These are phyloP conservation scores for Coregonus ussuriensis DNA, from an alignment of 2,797 vertebrate genomes.

Conservation along the genomic window DNA sequence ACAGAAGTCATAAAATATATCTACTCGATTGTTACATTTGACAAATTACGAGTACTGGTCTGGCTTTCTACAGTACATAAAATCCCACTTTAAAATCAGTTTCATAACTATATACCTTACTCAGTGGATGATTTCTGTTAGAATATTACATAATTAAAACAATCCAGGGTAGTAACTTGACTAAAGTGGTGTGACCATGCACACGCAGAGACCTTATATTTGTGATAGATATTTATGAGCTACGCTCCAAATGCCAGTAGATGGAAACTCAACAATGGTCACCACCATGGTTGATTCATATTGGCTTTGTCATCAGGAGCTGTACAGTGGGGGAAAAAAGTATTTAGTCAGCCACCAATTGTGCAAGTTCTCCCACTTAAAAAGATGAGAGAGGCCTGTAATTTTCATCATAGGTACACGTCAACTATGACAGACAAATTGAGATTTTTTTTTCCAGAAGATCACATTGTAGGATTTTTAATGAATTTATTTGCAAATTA, in stretches of 20 bases:
- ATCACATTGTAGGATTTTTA: no score
- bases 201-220: not conserved
- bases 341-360: no score
- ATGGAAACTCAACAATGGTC: not conserved
- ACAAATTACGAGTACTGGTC: not conserved
- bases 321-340: no score
- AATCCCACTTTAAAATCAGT: not conserved
- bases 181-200: not conserved
- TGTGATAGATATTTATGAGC: not conserved
- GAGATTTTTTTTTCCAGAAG: no score
- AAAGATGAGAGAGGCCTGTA: no score
- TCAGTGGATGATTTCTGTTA: not conserved
- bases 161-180: not conserved
- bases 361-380: no score
- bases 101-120: not conserved
- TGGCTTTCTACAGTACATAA: slow-evolving; percentile 1
- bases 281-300: no score
- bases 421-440: no score
- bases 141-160: not conserved
- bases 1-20: not conserved
- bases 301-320: not conserved
- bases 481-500: no score
- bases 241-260: not conserved
- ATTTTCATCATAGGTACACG: no score
- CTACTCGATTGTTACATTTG: not conserved